Percentiles rank a stretch among this genome's conserved stretches.
Conservation (phyloP, 1,140 invertebrate species). For the Metaphire vulgaris region DNA sequence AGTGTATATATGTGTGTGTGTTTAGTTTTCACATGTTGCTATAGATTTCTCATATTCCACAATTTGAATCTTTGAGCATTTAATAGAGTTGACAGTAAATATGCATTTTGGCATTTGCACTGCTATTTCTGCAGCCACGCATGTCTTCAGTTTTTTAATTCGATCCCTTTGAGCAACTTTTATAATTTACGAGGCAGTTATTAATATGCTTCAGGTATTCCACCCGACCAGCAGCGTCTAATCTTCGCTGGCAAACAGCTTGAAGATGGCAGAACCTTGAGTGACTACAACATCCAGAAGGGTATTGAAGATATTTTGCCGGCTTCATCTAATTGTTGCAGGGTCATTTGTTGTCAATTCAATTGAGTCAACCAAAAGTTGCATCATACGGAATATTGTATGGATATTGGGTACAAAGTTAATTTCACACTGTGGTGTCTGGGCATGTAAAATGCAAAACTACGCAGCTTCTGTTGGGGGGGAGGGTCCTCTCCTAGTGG, state of each 20-base stretch:
- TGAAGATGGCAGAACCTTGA: slow-evolving; percentile 84
- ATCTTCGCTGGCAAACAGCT: slow-evolving; percentile 77
- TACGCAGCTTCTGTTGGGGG: no score
- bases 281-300: slow-evolving; percentile 91
- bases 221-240: slow-evolving; percentile 53
- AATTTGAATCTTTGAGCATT: slow-evolving; percentile 6
- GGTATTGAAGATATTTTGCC: no score
- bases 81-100: slow-evolving; percentile 7
- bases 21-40: slow-evolving; percentile 56
- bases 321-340: no score
- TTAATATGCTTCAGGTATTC: slow-evolving; percentile 42
- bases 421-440: no score
- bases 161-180: not conserved
- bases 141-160: not conserved
- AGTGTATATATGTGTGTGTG: no score
- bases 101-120: not conserved
- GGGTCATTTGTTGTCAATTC: no score
- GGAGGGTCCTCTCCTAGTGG: no score
- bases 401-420: no score
- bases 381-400: no score
- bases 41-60: not conserved
- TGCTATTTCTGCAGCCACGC: slow-evolving; percentile 12
- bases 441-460: no score
- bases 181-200: no score
- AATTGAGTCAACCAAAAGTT: no score